These are phyloP conservation scores for Leontopithecus rosalia DNA, from an alignment of 2,797 vertebrate species.

Conservation along the genomic window DNA sequence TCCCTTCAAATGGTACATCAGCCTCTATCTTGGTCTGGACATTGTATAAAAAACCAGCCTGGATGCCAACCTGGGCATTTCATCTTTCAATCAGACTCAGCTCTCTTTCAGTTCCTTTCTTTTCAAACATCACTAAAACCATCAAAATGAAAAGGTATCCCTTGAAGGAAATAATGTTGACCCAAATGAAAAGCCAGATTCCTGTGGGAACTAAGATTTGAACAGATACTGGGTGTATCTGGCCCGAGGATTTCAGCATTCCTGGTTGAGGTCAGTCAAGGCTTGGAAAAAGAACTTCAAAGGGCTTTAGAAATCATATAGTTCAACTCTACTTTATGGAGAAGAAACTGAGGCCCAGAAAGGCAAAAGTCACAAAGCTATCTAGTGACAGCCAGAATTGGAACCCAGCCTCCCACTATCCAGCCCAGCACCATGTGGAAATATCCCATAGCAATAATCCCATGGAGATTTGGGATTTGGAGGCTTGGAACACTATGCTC, in stretches of 20 bases:
- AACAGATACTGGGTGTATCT: not conserved
- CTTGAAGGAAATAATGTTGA: not conserved
- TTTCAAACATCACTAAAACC: not conserved
- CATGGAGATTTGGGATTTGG: not conserved
- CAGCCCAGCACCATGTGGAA: not conserved
- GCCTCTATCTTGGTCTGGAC: not conserved
- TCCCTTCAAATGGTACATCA: not conserved
- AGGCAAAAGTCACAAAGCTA: not conserved
- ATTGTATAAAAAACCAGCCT: not conserved
- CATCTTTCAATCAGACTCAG: not conserved
- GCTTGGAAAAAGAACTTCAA: not conserved
- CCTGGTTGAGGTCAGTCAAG: not conserved
- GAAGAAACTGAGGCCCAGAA: not conserved
- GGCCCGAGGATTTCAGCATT: not conserved
- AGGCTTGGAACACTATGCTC: not conserved
- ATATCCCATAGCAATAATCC: not conserved
- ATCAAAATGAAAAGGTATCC: not conserved
- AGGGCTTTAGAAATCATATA: not conserved
- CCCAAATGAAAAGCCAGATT: constrained; percentile 1
- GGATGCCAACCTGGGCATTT: not conserved
- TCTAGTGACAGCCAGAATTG: not conserved
- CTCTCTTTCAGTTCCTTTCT: constrained; percentile 27
- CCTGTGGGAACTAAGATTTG: not conserved
- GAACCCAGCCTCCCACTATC: not conserved
- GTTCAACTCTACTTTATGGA: not conserved